Conservation (phyloP, 2,888 invertebrate genomes). For the Leptinotarsa peninsularis region DNA sequence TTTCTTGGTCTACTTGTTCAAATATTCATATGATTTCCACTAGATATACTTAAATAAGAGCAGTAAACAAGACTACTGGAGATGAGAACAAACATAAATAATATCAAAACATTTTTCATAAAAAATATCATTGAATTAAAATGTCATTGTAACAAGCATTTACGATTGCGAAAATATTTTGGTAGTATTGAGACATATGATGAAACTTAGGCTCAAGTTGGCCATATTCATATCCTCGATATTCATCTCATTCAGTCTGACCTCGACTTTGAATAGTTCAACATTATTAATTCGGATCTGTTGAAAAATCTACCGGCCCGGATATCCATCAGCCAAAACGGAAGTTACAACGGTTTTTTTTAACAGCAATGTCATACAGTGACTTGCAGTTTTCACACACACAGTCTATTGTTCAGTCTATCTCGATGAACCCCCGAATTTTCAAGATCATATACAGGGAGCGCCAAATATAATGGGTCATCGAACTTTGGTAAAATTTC, state of each 20-base stretch:
- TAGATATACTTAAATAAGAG: no score
- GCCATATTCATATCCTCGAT: background rate
- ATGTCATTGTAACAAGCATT: no score
- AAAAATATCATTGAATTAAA: no score
- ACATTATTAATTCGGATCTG: constrained; percentile 34
- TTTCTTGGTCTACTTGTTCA: no score
- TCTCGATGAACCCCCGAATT: constrained; percentile 3
- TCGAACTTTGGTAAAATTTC: no score
- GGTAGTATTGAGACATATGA: no score
- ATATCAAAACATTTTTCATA: no score
- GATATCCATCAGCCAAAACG: constrained; percentile 49
- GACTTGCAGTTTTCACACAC: constrained; percentile 45
- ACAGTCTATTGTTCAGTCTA: constrained; percentile 7
- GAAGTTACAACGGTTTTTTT: constrained; percentile 49
- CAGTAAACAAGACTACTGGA: no score
- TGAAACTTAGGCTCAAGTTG: no score
- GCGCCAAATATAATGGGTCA: background rate
- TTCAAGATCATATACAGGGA: constrained; percentile 16
- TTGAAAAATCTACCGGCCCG: constrained; percentile 38
- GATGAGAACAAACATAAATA: no score
- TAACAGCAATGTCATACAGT: constrained; percentile 43
- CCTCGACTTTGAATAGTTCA: constrained; percentile 1
- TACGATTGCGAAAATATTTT: no score
- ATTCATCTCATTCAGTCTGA: background rate
- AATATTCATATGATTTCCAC: no score